Base-by-base conservation (phyloP, 1,140 invertebrate genomes). In the Ceratitis capitata region DNA sequence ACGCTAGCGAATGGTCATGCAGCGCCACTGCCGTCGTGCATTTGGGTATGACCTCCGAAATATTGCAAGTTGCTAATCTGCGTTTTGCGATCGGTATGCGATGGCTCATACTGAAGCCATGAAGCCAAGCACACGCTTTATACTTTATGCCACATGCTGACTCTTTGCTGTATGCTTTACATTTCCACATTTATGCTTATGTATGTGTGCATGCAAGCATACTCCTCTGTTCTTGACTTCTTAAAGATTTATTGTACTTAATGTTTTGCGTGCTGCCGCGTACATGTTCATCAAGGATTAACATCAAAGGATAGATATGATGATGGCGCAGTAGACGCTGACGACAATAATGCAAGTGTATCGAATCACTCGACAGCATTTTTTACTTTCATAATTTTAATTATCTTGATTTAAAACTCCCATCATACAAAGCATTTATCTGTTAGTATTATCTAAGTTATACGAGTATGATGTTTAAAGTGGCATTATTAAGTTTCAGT, bases 31-130 rank as follows among this genome's bases (percentile, higher is more conserved):
- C 69, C 69, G 69, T 39, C 69, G 23, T 35, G 39, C 61, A 78
- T 78, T 78, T 82, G 82, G 85, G 82, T 35, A 61, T 85, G 85
- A 85, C 85, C 85, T 85, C 78, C 56, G 56, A 83, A 85, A 85
- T 78, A 78, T 78, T 78, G 69, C 69, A 83, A 83, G 58, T 69
- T 85, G 74, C 69, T 85, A 83, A 85, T 85, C 82, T 85, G 47
- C 82, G 47, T 42, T 83, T 85, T 82, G 39, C 84, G 69, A 82
- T 85, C 84, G 84, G 84, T 85, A 85, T 85, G 69, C 69, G 69
- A 78, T 78, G 69, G 69, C 69, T 78, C 69, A 78, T n/a, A 39
- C 69, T 78, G 69, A 19, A 35, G 39, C 69, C n/a, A 78, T 78
- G n/a, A n/a, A n/a, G 69, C 39, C 19, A n/a, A n/a, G n/a, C n/a